Percentiles rank a stretch among this genome's conserved stretches.
phyloP scores from a whole-genome alignment of 2,888 invertebrate species.

The Sinhomidia bicolor region DNA sequence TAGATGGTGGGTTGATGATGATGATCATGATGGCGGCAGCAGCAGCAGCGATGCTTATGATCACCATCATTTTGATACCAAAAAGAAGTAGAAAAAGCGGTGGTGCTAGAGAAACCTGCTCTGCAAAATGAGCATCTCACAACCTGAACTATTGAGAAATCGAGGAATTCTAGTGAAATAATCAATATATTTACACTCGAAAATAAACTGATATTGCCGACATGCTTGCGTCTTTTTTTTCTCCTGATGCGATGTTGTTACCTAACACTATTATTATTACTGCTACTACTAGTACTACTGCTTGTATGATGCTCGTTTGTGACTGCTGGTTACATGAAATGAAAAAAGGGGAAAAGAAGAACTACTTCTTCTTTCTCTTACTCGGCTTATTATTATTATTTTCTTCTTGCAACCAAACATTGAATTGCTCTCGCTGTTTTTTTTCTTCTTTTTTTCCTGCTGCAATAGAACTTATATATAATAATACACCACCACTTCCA shows the following conservation, averaged over 20 bases:
- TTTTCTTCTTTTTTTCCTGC: too few relatives aligned
- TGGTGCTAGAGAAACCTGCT: neutral
- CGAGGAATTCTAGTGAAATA: slow-evolving; percentile 64
- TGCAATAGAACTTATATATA: slow-evolving; percentile 30
- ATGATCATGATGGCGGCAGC: slow-evolving; percentile 4
- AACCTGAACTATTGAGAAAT: slow-evolving; percentile 36
- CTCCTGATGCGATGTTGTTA: slow-evolving; percentile 34
- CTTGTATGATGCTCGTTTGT: neutral
- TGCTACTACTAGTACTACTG: neutral
- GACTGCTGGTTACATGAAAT: slow-evolving; percentile 21
- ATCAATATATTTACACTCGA: slow-evolving; percentile 69
- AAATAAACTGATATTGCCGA: slow-evolving; percentile 58
- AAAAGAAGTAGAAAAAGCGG: slow-evolving; percentile 17
- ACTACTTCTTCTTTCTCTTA: slow-evolving; percentile 19
- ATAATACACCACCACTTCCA: slow-evolving; percentile 49
- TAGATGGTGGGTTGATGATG: slow-evolving; percentile 47
- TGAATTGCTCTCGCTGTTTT: slow-evolving; percentile 27
- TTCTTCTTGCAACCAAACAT: slow-evolving; percentile 11
- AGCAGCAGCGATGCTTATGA: neutral
- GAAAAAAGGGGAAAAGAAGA: slow-evolving; percentile 7
- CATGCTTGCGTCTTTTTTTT: neutral
- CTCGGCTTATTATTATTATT: slow-evolving; percentile 28
- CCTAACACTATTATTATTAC: slow-evolving; percentile 30
- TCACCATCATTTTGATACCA: slow-evolving; percentile 53
- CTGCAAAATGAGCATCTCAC: slow-evolving; percentile 30